Evolutionary conservation across 2,888 invertebrate genomes (phyloP), one percentile per base, ranked within the genome.

Genomic region (Lasioglossum pauxillum): DNA sequence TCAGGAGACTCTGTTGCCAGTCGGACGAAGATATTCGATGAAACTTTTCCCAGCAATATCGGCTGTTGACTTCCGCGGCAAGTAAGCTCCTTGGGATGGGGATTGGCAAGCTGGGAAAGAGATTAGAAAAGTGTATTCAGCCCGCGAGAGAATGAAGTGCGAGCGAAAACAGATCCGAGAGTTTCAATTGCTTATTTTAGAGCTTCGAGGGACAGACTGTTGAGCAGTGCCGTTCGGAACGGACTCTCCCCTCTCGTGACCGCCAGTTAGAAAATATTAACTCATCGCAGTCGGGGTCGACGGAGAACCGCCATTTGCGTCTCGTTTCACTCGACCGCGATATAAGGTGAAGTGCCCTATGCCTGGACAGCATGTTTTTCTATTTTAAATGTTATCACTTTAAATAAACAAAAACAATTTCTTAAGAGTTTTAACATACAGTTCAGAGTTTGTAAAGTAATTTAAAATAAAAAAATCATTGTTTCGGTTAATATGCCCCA

Each of bases 51-150:
- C 38, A 46, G 46, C 82, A 74, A 79, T 74, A 71, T 53, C 27
- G 35, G 74, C 75, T 60, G 80, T 83, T 83, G 57, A 75, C 83
- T 83, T 82, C 41, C 57, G 12, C 38, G 38, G 57, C 31, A 14
- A 75, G 35, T 67, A 73, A 57, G 53, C 80, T 75, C 19, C 46
- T 71, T 75, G 60, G 44, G 41, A 49, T 19, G 31, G 75, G 46
- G 46, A 71, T 64, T 71, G 80, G 31, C 49, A 80, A 71, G 79
- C 82, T 57, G 57, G 27, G 80, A 46, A 71, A 71, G 57, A 79
- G 80, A 83, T 83, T 75, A 80, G 80, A 83, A 79, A 80, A 72
- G 83, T 71, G 80, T 49, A 27, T 83, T 75, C 75, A 44, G 46
- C 69, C 46, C 71, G 46, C 53, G 71, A 80, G 38, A 79, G 83